A percentile compares a stretch with the other conserved stretches of the same genome.
These are phyloP conservation scores for Masnerella sp. DNA, from an alignment of 2,888 invertebrate genomes.

Conservation along the genomic window DNA sequence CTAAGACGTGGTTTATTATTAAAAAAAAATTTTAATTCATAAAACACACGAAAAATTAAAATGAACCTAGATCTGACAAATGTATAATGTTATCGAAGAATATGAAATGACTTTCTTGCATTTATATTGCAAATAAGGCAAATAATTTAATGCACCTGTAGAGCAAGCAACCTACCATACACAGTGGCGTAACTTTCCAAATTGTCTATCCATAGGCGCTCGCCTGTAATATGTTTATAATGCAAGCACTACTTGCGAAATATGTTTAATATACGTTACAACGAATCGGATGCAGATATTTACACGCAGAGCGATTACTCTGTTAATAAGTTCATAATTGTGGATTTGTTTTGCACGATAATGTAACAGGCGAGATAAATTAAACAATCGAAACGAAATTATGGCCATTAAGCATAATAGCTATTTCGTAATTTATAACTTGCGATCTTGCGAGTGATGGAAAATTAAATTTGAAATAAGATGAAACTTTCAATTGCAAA, in stretches of 20 bases:
- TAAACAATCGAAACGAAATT: not conserved
- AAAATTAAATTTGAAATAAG: too few species aligned
- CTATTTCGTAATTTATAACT: too few species aligned
- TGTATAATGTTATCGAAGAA: not conserved
- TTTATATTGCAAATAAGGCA: conserved; percentile 19
- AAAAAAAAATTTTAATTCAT: too few species aligned
- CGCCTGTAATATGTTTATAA: conserved; percentile 24
- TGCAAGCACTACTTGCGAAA: conserved; percentile 2
- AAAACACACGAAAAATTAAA: not conserved
- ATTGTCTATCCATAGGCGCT: conserved; percentile 43
- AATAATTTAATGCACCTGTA: conserved; percentile 40
- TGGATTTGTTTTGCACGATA: conserved; percentile 10
- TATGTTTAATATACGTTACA: conserved; percentile 7
- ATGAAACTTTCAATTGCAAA: too few species aligned
- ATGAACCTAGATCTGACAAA: too few species aligned
- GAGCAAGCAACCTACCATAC: conserved; percentile 39
- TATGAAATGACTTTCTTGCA: conserved; percentile 16
- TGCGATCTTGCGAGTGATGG: too few species aligned
- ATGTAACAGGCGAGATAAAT: not conserved
- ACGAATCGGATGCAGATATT: conserved; percentile 6
- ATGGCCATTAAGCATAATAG: not conserved
- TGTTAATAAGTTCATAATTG: conserved; percentile 5
- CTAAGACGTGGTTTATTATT: too few species aligned
- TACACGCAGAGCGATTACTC: conserved; percentile 1
- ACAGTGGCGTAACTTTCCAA: conserved; percentile 17